Evolutionary conservation across 2,113 vertebrate species (phyloP), one percentile per base, ranked within the genome.

Genomic region (Jaculus jaculus): DNA sequence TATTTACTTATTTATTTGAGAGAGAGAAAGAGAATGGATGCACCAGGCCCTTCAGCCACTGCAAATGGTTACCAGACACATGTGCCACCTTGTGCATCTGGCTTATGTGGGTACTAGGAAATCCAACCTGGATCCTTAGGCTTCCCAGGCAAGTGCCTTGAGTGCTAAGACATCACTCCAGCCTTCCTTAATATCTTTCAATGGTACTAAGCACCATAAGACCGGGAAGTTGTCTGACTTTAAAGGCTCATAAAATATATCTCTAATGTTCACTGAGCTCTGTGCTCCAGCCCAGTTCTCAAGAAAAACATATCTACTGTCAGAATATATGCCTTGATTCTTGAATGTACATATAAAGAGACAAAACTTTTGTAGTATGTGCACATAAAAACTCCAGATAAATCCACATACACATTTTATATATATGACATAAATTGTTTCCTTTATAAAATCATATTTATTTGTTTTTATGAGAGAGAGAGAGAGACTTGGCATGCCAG

Each of bases 221-320:
- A 23, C 15, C 87, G n/a, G 54, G 24, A 69, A 84, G 12, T 68
- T 39, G 79, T 0, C 7, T 65, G 16, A 2, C 69, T 91, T 92
- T 75, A 42, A 71, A 83, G 66, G 32, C 79, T 88, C 75, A 89
- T 71, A 65, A 91, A 94, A 42, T 30, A 5, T 39, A 16, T 75
- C 47, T 82, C n/a, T 89, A 75, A 94, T 83, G 87, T 88, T 89
- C 51, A 96, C 42, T 54, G 63, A 94, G 85, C 17, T 73, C 65
- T 77, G 15, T 75, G 24, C 66, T 81, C 37, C 77, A n/a, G 24
- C 68, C 60, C 61, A 89, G 54, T 89, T 30, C 58, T 78, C 87
- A 85, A 93, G 58, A 61, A 87, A 95, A 80, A 47, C 8, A 87
- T 23, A 60, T 2, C 54, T 23, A 18, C 23, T 30, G n/a, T 81